Percentiles rank a stretch among this genome's conserved stretches.
Conservation (phyloP, 2,113 vertebrate species). For the Rhinolophus sinicus region DNA sequence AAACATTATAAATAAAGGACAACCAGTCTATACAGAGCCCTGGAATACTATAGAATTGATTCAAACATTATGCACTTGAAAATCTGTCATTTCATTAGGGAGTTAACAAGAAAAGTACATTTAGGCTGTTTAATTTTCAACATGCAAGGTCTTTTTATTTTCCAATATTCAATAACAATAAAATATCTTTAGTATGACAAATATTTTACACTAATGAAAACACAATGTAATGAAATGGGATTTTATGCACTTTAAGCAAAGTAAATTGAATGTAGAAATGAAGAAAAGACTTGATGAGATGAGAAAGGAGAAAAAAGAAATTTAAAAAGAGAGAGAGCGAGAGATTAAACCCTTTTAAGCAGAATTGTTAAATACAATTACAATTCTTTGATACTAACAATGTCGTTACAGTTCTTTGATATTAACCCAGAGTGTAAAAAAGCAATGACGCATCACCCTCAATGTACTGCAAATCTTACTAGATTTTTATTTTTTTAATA, state of each 20-base stretch:
- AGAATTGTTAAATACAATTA: background rate
- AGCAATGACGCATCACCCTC: background rate
- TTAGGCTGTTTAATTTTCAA: constrained; percentile 24
- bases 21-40: background rate
- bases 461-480: background rate
- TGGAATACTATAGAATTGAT: constrained; percentile 1
- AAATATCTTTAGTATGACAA: background rate
- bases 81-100: background rate
- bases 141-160: background rate
- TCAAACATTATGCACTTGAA: constrained; percentile 6
- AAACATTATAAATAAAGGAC: background rate
- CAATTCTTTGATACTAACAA: constrained; percentile 7
- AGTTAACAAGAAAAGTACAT: constrained; percentile 24
- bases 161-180: constrained; percentile 30
- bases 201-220: constrained; percentile 52
- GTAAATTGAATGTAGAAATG: background rate
- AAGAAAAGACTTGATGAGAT: background rate
- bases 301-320: background rate
- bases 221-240: background rate
- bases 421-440: background rate
- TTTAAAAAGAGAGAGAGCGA: background rate
- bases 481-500: background rate
- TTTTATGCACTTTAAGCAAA: constrained; percentile 32
- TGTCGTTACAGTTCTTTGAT: too few species aligned
- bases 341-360: background rate